Conservation (phyloP, 2,797 vertebrate genomes). For the Rhodeus uyekii region DNA sequence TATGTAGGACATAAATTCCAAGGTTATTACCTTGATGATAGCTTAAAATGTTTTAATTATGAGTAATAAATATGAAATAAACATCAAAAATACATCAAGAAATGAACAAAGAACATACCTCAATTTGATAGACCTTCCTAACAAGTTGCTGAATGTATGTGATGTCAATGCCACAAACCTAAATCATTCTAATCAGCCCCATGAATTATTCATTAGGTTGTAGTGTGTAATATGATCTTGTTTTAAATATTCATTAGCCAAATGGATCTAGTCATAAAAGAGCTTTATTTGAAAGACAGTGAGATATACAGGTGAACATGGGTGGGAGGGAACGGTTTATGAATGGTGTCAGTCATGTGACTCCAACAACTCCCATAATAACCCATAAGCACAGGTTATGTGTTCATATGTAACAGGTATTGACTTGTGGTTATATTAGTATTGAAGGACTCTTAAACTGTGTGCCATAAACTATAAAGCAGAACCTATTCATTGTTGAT, state of each 20-base stretch:
- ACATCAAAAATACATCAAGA: background rate
- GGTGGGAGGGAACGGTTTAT: slow-evolving; percentile 10
- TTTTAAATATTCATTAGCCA: slow-evolving; percentile 78
- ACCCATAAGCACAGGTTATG: background rate
- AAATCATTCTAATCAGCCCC: slow-evolving; percentile 71
- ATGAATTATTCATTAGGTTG: slow-evolving; percentile 75
- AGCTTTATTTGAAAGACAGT: slow-evolving; percentile 72
- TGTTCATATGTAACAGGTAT: background rate
- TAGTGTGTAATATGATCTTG: slow-evolving; percentile 74
- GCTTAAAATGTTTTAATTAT: background rate
- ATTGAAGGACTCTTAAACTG: background rate
- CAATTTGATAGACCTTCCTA: slow-evolving; percentile 47
- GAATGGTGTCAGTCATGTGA: background rate
- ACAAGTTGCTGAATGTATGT: slow-evolving; percentile 55
- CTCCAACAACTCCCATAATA: background rate
- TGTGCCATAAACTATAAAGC: background rate
- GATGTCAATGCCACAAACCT: slow-evolving; percentile 55
- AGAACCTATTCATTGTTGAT: background rate
- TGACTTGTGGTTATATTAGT: background rate
- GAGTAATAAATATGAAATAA: background rate
- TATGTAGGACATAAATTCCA: background rate
- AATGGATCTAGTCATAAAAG: slow-evolving; percentile 77
- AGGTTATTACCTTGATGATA: background rate
- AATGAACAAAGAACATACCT: slow-evolving; percentile 59
- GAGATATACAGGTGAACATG: slow-evolving; percentile 37